phyloP scores from a whole-genome alignment of 2,797 vertebrate genomes.

The Monodelphis domestica region DNA sequence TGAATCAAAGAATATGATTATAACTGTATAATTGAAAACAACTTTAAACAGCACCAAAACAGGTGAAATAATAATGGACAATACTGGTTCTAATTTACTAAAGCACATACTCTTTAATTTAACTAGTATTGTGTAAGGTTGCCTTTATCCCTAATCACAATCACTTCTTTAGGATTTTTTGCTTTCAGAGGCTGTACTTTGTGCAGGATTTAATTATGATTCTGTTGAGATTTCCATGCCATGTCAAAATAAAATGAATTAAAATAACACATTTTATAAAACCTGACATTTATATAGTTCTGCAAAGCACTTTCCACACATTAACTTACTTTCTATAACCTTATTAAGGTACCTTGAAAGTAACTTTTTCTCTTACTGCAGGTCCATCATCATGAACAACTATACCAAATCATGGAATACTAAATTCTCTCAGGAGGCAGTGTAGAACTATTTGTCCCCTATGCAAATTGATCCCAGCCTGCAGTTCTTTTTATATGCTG shows the following conservation, averaged over 20 bases:
- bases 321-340: not conserved
- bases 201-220: not conserved
- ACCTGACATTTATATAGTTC: constrained; percentile 49
- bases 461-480: not conserved
- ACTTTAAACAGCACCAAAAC: not conserved
- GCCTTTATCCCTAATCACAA: not conserved
- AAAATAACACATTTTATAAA: not conserved
- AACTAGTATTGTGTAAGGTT: not conserved
- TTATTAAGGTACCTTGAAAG: not conserved
- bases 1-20: not conserved
- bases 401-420: not conserved
- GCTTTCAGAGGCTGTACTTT: not conserved
- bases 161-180: not conserved
- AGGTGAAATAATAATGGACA: not conserved
- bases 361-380: not conserved
- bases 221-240: not conserved
- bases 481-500: not conserved
- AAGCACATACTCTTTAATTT: not conserved
- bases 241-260: not conserved
- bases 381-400: not conserved
- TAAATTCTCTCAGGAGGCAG: not conserved
- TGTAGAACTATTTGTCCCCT: not conserved
- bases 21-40: not conserved
- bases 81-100: not conserved
- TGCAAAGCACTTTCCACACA: constrained; percentile 27